These are phyloP conservation scores for Apotomis turbidana DNA, from an alignment of 2,888 invertebrate genomes.

Conservation along the genomic window DNA sequence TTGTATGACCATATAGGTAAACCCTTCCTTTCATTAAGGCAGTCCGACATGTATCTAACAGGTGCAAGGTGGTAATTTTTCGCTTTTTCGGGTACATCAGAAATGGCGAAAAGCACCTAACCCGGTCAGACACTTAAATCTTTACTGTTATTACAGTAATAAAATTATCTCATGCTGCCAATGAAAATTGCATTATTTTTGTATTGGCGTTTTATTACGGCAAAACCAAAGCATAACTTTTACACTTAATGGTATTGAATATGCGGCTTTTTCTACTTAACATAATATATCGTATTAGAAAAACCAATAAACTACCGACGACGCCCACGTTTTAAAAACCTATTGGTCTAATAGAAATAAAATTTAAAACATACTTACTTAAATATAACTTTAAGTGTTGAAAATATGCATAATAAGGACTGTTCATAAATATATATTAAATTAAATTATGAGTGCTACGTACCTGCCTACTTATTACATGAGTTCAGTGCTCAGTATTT, in stretches of 20 bases:
- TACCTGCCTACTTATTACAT: too few relatives aligned
- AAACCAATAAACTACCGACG: too few relatives aligned
- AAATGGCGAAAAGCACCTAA: constrained; percentile 23
- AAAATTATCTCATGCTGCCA: constrained; percentile 44
- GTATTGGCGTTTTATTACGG: neutral
- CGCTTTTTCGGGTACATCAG: neutral
- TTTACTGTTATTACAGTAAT: constrained; percentile 56
- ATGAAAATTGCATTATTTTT: constrained; percentile 20
- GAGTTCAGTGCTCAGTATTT: too few relatives aligned
- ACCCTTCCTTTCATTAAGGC: neutral
- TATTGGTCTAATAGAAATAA: too few relatives aligned
- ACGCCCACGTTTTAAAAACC: neutral
- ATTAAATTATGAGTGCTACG: too few relatives aligned
- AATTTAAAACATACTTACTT: too few relatives aligned
- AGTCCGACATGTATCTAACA: constrained; percentile 3
- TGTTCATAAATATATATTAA: too few relatives aligned
- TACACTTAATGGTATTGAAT: neutral
- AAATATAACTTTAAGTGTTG: too few relatives aligned
- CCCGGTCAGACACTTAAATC: constrained; percentile 49
- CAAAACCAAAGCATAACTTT: neutral
- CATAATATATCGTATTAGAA: too few relatives aligned
- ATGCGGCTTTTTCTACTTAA: too few relatives aligned
- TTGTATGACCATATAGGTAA: neutral
- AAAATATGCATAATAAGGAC: too few relatives aligned
- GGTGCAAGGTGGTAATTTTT: constrained; percentile 7